Conservation (phyloP, 2,888 invertebrate species). For the Drosophila quinaria region DNA sequence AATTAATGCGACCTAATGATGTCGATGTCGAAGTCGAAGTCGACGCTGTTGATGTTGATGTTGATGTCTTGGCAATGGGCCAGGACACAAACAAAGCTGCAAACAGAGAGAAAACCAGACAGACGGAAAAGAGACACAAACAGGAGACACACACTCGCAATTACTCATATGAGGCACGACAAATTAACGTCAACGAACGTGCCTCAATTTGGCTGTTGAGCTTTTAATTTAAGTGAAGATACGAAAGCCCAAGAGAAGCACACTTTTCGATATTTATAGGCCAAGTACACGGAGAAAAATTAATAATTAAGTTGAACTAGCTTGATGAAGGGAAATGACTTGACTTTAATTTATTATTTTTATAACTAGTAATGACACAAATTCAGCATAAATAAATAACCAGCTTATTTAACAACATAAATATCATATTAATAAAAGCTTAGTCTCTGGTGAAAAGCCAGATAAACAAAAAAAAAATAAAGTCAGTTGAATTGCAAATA, state of each 20-base stretch:
- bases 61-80: constrained; percentile 38
- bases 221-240: constrained; percentile 54
- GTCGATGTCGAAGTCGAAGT: constrained; percentile 39
- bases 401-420: too few species aligned
- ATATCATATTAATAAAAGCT: too few species aligned
- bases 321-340: too few species aligned
- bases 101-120: constrained; percentile 13
- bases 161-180: constrained; percentile 61
- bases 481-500: too few species aligned
- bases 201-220: constrained; percentile 66
- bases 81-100: constrained; percentile 26
- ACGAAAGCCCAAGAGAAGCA: constrained; percentile 1
- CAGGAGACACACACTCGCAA: constrained; percentile 18
- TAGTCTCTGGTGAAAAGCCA: too few species aligned
- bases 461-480: too few species aligned
- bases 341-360: too few species aligned
- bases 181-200: constrained; percentile 68
- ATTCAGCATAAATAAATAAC: too few species aligned
- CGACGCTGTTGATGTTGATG: constrained; percentile 33
- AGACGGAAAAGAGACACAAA: neutral
- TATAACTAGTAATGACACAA: too few species aligned
- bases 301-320: too few species aligned
- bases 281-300: constrained; percentile 23
- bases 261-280: constrained; percentile 29
- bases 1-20: constrained; percentile 67